Percentiles rank a stretch among this genome's conserved stretches.
These are phyloP conservation scores for Mnemiopsis leidyi DNA, from an alignment of 37 sponge, comb jelly and placozoan genomes.

Conservation along the genomic window DNA sequence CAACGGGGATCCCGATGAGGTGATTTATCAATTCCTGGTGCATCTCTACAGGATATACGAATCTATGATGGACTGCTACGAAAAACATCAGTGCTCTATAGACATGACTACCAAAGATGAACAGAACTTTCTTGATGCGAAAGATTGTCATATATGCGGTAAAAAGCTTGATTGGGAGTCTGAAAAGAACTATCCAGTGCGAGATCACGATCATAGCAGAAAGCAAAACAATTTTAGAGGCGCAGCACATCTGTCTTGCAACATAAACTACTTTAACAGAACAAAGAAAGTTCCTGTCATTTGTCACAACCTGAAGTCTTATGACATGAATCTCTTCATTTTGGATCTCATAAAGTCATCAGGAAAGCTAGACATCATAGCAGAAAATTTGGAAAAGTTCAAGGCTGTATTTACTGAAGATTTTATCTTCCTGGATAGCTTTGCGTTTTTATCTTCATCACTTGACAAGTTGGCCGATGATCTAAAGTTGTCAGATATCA, in stretches of 20 bases:
- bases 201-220: constrained; percentile 21
- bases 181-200: constrained; percentile 17
- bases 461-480: not conserved
- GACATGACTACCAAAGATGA: constrained; percentile 33
- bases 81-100: not conserved
- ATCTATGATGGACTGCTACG: constrained; percentile 12
- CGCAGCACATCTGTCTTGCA: constrained; percentile 4
- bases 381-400: constrained; percentile 34
- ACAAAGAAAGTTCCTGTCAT: constrained; percentile 44
- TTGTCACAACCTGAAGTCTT: constrained; percentile 17
- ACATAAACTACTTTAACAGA: constrained; percentile 29
- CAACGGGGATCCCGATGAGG: not conserved
- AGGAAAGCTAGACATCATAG: not conserved
- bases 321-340: constrained; percentile 20
- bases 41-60: not conserved
- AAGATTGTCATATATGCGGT: not conserved
- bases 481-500: not conserved
- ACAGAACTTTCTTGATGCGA: not conserved
- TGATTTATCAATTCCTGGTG: not conserved
- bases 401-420: constrained; percentile 29
- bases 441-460: constrained; percentile 14
- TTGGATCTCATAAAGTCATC: not conserved
- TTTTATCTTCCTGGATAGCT: constrained; percentile 51
- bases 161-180: constrained; percentile 36
- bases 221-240: constrained; percentile 4